These are phyloP conservation scores for Chaenogobius annularis DNA, from an alignment of 2,113 vertebrate genomes.

Conservation along the genomic window DNA sequence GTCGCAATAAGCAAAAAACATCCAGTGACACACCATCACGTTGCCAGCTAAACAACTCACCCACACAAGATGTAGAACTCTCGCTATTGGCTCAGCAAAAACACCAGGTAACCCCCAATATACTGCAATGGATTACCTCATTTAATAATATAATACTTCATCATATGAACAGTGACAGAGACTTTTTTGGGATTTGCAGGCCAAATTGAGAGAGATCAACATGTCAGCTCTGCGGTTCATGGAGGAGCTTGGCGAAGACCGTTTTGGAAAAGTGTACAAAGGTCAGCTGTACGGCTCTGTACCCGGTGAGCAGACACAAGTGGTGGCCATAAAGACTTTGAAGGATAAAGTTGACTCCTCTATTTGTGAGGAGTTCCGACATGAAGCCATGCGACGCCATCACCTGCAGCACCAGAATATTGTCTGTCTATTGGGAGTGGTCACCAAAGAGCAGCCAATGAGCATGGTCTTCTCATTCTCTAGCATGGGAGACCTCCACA, in stretches of 20 bases:
- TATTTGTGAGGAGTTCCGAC: constrained; percentile 92
- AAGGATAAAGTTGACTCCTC: constrained; percentile 91
- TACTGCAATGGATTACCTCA: neutral
- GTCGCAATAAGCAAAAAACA: constrained; percentile 92
- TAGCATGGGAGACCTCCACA: constrained; percentile 89
- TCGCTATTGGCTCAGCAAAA: constrained; percentile 91
- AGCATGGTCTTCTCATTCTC: constrained; percentile 94
- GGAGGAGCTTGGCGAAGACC: constrained; percentile 95
- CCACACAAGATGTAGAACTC: constrained; percentile 93
- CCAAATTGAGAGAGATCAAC: constrained; percentile 92
- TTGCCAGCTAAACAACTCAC: constrained; percentile 84
- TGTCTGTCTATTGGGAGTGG: constrained; percentile 87
- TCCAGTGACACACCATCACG: constrained; percentile 81
- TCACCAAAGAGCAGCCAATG: constrained; percentile 92
- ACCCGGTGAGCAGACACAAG: constrained; percentile 89
- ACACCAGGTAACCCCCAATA: constrained; percentile 79
- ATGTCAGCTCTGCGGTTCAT: constrained; percentile 90
- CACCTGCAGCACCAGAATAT: constrained; percentile 92
- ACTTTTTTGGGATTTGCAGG: constrained; percentile 67
- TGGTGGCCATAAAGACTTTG: constrained; percentile 91
- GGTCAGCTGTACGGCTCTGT: constrained; percentile 89
- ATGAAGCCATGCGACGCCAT: constrained; percentile 86
- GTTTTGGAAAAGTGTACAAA: constrained; percentile 96
- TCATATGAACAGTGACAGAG: constrained; percentile 1
- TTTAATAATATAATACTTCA: neutral